Evolutionary conservation across 2,797 vertebrate species (phyloP), one percentile per base, ranked within the genome.

Genomic region (Intellagama lesueurii): DNA sequence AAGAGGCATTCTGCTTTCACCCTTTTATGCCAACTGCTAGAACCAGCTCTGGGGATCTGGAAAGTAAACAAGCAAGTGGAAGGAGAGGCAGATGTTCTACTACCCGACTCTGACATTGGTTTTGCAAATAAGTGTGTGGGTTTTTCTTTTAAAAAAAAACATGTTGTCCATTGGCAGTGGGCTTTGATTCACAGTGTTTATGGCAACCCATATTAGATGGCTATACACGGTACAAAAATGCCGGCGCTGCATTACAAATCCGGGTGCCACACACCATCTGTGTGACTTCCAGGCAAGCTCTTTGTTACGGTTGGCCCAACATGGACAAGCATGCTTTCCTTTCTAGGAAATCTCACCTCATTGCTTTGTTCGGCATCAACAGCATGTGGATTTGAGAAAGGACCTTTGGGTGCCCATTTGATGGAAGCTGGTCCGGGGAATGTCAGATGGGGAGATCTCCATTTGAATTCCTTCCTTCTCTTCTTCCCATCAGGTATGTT

Each of bases 131-230:
- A 8, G 52, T 52, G 52, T 52, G 52, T 12, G 8, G 8, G 52
- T 52, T 12, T 52, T 12, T 81, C 52, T 88, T 26, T 92, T 5
- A 85, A 49, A 40, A 28, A 47, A n/a, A 84, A 92, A 35, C 26
- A 81, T 86, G 91, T 81, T 1, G 80, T 87, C 70, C 90, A 83
- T 89, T 75, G 85, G 1, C 80, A 88, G 66, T 26, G 52, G 7
- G 7, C 89, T 11, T 14, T 95, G 94, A 95, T 96, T 93, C 92
- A 95, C 90, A 1, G 90, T 93, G 91, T 94, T 96, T 93, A 92
- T 94, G 91, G 92, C 93, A 94, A 80, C 77, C 91, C 66, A 64
- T 83, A 90, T 92, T 90, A 87, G 72, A 89, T 86, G 94, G 12
- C 75, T 93, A 90, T 85, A 5, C 82, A 22, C 87, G 69, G 89